Percentiles rank a stretch among this genome's conserved stretches.
These are phyloP conservation scores for Chrysotoxum bicinctum DNA, from an alignment of 2,888 invertebrate species.

Conservation along the genomic window DNA sequence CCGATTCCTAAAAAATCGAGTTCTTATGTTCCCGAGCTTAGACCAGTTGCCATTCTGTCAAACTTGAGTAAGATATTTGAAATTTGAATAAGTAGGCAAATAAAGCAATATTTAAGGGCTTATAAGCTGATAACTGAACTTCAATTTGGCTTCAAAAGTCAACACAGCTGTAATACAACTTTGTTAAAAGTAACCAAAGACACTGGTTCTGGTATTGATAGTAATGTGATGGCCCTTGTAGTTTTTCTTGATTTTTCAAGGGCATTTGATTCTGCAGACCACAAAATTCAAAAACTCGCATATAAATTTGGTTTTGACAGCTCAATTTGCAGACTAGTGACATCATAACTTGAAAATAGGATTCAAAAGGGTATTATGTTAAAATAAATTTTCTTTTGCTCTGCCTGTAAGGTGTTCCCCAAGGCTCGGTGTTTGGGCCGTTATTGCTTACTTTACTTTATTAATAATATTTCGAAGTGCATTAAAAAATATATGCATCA, in stretches of 20 bases:
- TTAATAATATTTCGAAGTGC: slow-evolving; percentile 9
- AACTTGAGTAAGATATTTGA: no score
- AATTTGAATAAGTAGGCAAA: no score
- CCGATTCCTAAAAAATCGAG: no score
- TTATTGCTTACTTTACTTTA: slow-evolving; percentile 9
- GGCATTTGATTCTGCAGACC: neutral
- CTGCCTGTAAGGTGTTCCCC: neutral
- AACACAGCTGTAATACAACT: neutral
- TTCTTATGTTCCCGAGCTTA: no score
- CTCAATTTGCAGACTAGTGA: neutral
- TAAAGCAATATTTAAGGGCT: no score
- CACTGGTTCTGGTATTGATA: neutral
- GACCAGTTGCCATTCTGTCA: no score
- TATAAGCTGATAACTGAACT: no score
- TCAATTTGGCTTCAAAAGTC: neutral
- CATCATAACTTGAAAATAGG: neutral
- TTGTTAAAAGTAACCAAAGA: neutral
- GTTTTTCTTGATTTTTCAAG: slow-evolving; percentile 4
- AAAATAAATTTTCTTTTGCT: neutral
- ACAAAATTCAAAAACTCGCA: neutral
- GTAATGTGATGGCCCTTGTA: neutral
- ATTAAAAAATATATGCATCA: no score
- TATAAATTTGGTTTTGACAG: neutral
- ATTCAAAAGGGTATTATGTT: neutral
- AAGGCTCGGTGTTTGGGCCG: slow-evolving; percentile 10